A percentile compares a stretch with the other conserved stretches of the same genome.
Conservation (phyloP, 2,113 vertebrate genomes). For the Platanista minor region DNA sequence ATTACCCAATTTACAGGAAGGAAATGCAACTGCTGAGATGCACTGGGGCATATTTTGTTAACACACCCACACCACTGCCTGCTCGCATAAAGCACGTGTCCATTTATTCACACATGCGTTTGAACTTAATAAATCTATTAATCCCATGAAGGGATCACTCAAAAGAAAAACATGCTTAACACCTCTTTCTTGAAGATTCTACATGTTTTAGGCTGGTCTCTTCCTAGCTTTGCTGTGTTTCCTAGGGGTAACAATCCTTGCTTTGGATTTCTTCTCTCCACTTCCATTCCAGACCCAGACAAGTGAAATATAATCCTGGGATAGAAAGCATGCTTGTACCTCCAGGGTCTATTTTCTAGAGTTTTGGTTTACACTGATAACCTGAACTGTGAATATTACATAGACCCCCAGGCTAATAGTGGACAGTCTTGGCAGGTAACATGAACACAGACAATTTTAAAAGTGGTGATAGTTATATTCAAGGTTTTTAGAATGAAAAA, state of each 20-base stretch:
- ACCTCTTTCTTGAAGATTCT: background rate
- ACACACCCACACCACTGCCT: background rate
- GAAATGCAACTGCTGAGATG: background rate
- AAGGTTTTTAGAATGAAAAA: conserved; percentile 18
- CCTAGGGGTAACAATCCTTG: background rate
- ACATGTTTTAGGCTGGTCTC: background rate
- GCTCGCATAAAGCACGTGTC: background rate
- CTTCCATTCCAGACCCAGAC: background rate
- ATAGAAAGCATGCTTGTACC: background rate
- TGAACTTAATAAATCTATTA: background rate
- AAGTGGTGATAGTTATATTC: background rate
- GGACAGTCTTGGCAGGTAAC: background rate
- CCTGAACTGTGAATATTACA: conserved; percentile 38
- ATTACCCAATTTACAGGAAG: background rate
- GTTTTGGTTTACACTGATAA: conserved; percentile 35
- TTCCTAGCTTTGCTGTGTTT: background rate
- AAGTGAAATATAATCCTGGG: background rate
- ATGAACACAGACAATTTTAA: background rate
- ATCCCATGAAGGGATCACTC: background rate
- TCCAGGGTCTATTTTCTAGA: conserved; percentile 30
- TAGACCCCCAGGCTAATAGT: background rate
- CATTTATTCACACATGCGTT: conserved; percentile 5
- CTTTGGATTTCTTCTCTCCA: background rate
- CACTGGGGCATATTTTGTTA: background rate
- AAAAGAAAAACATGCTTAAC: background rate